phyloP scores from a whole-genome alignment of 2,888 invertebrate species.

The Cosmopolites sordidus region DNA sequence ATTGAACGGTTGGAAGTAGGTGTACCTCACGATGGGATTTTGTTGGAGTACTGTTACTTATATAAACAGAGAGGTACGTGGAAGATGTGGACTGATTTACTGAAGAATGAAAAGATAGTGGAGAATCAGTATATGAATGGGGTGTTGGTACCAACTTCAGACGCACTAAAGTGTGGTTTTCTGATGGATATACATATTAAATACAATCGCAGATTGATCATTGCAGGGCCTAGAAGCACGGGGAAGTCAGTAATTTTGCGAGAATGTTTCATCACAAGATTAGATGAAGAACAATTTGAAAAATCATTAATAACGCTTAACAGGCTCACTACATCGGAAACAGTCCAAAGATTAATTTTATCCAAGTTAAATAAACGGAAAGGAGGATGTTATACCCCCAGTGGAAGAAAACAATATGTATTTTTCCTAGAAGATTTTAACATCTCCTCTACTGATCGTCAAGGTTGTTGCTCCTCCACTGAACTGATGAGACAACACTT shows the following conservation, averaged over 20 bases:
- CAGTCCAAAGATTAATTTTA: constrained; percentile 52
- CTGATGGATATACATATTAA: constrained; percentile 54
- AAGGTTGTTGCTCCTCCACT: constrained; percentile 53
- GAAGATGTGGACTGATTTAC: constrained; percentile 56
- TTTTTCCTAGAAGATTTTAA: constrained; percentile 66
- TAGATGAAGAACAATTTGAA: constrained; percentile 51
- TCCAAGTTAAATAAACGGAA: constrained; percentile 52
- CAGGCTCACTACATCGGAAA: constrained; percentile 49
- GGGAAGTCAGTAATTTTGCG: constrained; percentile 60
- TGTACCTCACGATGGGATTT: constrained; percentile 54
- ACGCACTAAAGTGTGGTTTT: constrained; percentile 54
- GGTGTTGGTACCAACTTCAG: constrained; percentile 56
- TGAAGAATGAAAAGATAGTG: constrained; percentile 48
- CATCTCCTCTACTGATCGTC: constrained; percentile 51
- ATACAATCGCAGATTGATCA: constrained; percentile 61
- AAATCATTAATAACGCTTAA: constrained; percentile 57
- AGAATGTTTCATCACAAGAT: constrained; percentile 48
- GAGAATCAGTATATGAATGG: constrained; percentile 47
- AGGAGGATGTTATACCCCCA: constrained; percentile 56
- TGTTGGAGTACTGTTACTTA: constrained; percentile 57
- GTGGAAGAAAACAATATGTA: constrained; percentile 53
- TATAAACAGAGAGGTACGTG: constrained; percentile 57
- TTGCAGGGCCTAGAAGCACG: constrained; percentile 59
- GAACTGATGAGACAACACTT: constrained; percentile 62
- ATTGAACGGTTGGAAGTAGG: constrained; percentile 55